Conservation (phyloP, 2,888 invertebrate species). For the Harmothoe impar region DNA sequence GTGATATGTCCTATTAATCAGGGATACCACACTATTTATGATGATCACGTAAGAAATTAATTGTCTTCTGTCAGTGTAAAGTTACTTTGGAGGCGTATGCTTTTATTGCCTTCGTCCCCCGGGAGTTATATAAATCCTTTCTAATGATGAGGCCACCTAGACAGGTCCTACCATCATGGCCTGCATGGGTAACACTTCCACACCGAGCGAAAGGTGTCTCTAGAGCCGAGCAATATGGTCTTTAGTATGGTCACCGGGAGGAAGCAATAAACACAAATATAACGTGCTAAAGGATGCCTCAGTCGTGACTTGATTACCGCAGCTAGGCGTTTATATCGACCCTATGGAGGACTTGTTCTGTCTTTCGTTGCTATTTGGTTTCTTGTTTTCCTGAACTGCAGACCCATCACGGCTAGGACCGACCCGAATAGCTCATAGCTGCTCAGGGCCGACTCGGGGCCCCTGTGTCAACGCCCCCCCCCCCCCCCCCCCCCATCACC, state of each 20-base stretch:
- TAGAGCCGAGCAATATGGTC: conserved; percentile 5
- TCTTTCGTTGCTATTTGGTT: background rate
- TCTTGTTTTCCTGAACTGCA: background rate
- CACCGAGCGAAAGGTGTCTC: background rate
- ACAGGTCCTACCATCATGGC: background rate
- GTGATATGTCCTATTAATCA: too few species aligned
- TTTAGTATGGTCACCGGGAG: background rate
- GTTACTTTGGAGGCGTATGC: too few species aligned
- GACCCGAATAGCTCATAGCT: background rate
- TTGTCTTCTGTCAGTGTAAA: too few species aligned
- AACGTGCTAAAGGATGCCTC: background rate
- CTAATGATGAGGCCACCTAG: conserved; percentile 3
- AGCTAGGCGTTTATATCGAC: background rate
- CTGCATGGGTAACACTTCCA: background rate
- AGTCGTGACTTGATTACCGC: conserved; percentile 1
- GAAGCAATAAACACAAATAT: background rate
- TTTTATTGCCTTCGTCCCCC: background rate
- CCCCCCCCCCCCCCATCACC: background rate
- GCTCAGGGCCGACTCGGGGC: background rate
- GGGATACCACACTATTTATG: too few species aligned
- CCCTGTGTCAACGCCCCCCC: background rate
- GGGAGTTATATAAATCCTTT: conserved; percentile 26
- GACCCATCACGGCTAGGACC: background rate
- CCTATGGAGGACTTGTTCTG: background rate
- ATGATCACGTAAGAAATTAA: too few species aligned